Conservation (phyloP, 2,113 vertebrate genomes). For the Antechinus stuartii region DNA sequence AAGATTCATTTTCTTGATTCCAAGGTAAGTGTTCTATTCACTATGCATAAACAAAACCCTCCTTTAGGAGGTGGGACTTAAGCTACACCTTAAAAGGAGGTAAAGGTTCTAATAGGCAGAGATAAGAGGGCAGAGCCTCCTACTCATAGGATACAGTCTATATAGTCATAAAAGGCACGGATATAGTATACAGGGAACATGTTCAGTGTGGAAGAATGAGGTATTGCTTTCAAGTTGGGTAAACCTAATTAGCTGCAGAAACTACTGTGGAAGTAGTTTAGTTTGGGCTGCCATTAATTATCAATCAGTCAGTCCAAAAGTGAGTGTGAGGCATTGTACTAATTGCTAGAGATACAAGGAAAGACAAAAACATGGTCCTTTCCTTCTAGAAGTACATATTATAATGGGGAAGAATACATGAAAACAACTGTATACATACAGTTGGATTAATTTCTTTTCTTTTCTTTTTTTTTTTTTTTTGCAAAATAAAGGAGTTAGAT, state of each 20-base stretch:
- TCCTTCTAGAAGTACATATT: no score
- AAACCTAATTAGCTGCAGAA: background rate
- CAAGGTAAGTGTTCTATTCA: background rate
- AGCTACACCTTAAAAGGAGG: background rate
- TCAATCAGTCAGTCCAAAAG: background rate
- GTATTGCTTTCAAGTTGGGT: background rate
- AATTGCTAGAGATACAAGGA: no score
- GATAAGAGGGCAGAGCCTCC: background rate
- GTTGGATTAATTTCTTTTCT: no score
- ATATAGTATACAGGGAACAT: background rate
- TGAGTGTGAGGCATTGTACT: background rate
- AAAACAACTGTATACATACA: no score
- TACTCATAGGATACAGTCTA: background rate
- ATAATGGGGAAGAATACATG: no score
- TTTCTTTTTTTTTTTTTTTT: no score
- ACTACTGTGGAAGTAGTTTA: background rate
- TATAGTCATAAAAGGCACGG: background rate
- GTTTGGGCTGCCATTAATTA: background rate
- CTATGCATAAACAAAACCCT: background rate
- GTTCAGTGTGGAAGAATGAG: background rate
- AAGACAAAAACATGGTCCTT: no score
- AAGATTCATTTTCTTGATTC: background rate
- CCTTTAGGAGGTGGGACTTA: background rate
- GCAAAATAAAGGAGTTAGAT: no score
- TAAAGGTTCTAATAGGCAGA: background rate